Evolutionary conservation across 1,140 invertebrate species (phyloP), one percentile per base, ranked within the genome.

Genomic region (Sitophilus oryzae): DNA sequence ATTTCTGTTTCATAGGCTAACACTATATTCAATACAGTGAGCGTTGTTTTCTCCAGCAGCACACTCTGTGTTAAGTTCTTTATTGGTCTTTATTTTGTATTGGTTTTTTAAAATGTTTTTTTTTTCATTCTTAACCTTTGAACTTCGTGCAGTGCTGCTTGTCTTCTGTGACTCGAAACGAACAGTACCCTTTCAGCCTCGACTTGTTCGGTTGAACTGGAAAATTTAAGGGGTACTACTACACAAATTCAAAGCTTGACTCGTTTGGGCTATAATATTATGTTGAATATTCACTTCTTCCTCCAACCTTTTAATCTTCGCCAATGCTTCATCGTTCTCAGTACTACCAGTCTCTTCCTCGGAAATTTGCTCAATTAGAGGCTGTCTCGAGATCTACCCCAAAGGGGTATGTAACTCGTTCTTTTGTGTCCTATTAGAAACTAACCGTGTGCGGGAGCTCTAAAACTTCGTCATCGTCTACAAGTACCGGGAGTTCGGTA

Each of bases 181-280:
- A 98, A 75, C 2, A 97, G 74, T 41, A 96, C 74, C 61, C 89
- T 78, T 76, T 98, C 93, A 48, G 89, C 93, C 73, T 96, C 93
- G 3, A 96, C 90, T 64, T 94, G 88, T 73, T 96, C 91, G 0
- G 86, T 82, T 0, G 92, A 93, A n/a, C 90, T 88, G 55, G 83
- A 86, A 71, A 95, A 94, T 69, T 92, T 88, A n/a, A 2, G 89
- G 79, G 0, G 87, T 91, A 0, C 88, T 81, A 21, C 79, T 85
- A 63, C 93, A 96, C 9, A 95, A 77, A 71, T 93, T 95, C 3
- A 96, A 71, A 1, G 93, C 93, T 73, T 94, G 91, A 69, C 90
- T 94, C 0, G 93, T 89, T 76, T 93, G 90, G 22, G 89, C 85
- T 66, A 96, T 95, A 0, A 93, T 82, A 37, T 83, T 86, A 71